phyloP scores from a whole-genome alignment of 2,113 vertebrate genomes.

The Lophotis ruficrista region DNA sequence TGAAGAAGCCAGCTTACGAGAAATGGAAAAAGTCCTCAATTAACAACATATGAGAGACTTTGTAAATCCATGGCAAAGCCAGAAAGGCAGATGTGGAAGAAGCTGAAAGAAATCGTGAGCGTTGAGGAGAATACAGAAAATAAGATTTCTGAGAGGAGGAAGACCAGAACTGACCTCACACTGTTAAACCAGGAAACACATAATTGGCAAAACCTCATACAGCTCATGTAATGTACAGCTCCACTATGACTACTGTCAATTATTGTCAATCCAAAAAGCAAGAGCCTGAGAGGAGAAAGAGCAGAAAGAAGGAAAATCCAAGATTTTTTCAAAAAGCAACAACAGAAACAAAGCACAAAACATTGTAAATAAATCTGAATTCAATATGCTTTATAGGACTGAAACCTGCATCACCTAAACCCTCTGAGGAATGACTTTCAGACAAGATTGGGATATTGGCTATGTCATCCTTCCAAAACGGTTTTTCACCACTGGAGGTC shows the following conservation, averaged over 20 bases:
- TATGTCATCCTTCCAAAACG: neutral
- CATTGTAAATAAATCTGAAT: neutral
- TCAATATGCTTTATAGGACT: neutral
- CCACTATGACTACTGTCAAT: neutral
- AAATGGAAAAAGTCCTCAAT: neutral
- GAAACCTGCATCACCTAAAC: neutral
- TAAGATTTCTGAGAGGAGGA: neutral
- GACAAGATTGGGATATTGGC: neutral
- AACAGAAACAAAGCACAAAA: neutral
- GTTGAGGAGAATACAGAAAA: neutral
- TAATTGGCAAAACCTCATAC: neutral
- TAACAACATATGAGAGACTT: neutral
- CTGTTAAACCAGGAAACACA: neutral
- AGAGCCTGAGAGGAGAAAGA: neutral
- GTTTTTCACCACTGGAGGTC: slow-evolving; percentile 64
- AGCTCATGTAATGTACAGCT: neutral
- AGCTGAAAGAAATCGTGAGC: neutral
- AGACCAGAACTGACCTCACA: neutral
- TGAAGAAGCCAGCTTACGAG: neutral
- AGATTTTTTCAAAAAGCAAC: neutral
- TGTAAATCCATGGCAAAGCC: neutral
- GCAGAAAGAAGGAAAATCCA: neutral
- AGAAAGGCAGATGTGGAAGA: neutral
- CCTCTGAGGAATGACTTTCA: neutral
- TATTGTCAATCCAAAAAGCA: neutral